phyloP scores from a whole-genome alignment of 2,797 vertebrate genomes.

The Micromesistius poutassou region DNA sequence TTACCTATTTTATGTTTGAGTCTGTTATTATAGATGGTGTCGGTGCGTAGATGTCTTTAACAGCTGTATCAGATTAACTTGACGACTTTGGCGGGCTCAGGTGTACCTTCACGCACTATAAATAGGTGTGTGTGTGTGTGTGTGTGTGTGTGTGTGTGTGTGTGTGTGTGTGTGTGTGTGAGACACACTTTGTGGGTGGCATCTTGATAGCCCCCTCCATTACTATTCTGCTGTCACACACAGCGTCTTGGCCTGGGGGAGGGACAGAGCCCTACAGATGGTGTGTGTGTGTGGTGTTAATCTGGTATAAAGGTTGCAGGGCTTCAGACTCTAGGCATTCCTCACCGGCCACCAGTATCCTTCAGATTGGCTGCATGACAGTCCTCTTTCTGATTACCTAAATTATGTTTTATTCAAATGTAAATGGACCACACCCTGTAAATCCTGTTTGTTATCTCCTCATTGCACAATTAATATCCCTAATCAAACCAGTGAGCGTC shows the following conservation, averaged over 20 bases:
- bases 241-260: not conserved
- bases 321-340: not conserved
- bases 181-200: not conserved
- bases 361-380: not conserved
- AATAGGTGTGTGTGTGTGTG: not conserved
- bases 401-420: not conserved
- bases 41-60: not conserved
- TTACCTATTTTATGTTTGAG: not conserved
- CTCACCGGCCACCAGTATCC: not conserved
- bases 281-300: conserved; percentile 14
- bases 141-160: conserved; percentile 3
- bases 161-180: not conserved
- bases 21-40: not conserved
- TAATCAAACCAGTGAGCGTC: not conserved
- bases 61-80: conserved; percentile 2
- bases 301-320: conserved; percentile 11
- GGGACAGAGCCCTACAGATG: conserved; percentile 36
- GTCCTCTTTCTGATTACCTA: not conserved
- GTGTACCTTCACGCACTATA: not conserved
- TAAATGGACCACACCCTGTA: not conserved
- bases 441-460: not conserved
- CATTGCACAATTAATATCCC: not conserved
- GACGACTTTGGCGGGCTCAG: conserved; percentile 6
- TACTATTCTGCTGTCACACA: not conserved
- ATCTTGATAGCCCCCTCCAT: conserved; percentile 6